A percentile compares a stretch with the other conserved stretches of the same genome.
These are phyloP conservation scores for Nyctibius grandis DNA, from an alignment of 2,797 vertebrate genomes.

Conservation along the genomic window DNA sequence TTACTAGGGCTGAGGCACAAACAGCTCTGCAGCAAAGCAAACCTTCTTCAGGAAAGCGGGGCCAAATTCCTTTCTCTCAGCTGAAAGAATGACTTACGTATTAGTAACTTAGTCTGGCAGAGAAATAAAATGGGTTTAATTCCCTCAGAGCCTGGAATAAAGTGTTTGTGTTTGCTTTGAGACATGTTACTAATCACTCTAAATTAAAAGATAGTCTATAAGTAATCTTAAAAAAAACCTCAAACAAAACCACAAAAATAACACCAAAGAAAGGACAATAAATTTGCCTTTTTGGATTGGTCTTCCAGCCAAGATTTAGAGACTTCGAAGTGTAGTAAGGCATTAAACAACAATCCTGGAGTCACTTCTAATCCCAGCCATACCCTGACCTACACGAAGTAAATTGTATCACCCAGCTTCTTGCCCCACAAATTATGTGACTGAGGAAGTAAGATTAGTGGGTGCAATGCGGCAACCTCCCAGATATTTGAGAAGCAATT, in stretches of 20 bases:
- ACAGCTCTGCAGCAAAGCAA: background rate
- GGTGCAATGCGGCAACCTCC: background rate
- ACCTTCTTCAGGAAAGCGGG: background rate
- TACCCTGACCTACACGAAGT: background rate
- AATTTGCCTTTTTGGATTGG: background rate
- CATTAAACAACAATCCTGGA: background rate
- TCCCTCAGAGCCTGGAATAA: background rate
- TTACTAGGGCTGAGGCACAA: background rate
- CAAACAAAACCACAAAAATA: background rate
- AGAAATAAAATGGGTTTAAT: background rate
- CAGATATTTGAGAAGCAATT: background rate
- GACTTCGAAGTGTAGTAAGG: background rate
- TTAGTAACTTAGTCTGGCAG: background rate
- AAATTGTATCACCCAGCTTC: background rate
- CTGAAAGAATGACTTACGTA: background rate
- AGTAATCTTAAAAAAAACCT: background rate
- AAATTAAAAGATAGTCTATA: background rate
- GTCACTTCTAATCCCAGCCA: background rate
- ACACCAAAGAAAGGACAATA: background rate
- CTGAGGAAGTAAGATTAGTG: background rate
- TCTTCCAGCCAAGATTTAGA: background rate
- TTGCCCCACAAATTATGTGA: background rate
- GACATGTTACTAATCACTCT: background rate
- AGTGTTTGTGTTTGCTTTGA: background rate
- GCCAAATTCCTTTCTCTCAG: background rate